Conservation (phyloP, 2,888 invertebrate species). For the Orchesella flavescens region DNA sequence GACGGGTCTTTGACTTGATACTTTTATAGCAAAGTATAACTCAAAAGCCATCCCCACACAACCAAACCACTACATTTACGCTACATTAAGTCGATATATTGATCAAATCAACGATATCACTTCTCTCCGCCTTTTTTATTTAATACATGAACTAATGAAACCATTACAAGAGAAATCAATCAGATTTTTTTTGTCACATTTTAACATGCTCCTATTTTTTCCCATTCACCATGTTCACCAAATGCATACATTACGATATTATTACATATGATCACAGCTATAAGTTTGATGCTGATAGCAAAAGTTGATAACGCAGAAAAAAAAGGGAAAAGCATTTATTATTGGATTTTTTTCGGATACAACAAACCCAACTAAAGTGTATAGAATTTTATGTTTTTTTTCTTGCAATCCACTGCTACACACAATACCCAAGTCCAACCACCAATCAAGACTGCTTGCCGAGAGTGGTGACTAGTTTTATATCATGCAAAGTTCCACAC, state of each 20-base stretch:
- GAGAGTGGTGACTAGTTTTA: constrained; percentile 45
- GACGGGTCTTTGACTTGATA: no score
- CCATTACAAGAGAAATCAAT: constrained; percentile 41
- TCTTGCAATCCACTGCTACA: no score
- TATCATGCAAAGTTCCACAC: background rate
- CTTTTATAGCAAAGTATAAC: no score
- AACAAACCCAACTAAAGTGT: no score
- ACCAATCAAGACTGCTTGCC: constrained; percentile 18
- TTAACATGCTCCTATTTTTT: background rate
- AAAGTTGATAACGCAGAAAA: background rate
- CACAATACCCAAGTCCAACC: background rate
- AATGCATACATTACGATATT: background rate
- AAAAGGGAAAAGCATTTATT: background rate
- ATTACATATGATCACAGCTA: no score
- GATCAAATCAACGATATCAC: constrained; percentile 27
- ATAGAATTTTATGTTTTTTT: no score
- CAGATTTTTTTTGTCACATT: constrained; percentile 28
- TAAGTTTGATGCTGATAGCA: background rate
- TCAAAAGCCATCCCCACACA: no score
- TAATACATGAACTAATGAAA: constrained; percentile 27
- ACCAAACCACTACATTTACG: no score
- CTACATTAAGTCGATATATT: constrained; percentile 41
- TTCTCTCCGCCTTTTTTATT: constrained; percentile 22
- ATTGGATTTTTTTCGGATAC: background rate
- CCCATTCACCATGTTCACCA: background rate